Percentiles rank a stretch among this genome's conserved stretches.
These are phyloP conservation scores for Acleris holmiana DNA, from an alignment of 2,888 invertebrate species.

Conservation along the genomic window DNA sequence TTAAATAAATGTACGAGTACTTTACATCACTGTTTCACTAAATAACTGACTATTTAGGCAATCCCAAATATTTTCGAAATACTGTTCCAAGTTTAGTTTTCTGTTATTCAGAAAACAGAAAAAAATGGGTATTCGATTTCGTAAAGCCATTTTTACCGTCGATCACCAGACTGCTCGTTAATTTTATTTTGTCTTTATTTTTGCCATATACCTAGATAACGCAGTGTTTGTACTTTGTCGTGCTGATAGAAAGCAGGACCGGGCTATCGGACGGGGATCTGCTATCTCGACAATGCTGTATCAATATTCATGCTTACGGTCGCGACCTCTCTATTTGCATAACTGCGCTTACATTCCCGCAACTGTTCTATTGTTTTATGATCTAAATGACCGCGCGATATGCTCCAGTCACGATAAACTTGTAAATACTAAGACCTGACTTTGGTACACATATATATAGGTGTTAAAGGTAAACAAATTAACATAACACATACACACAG, in stretches of 20 bases:
- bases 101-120: too few species aligned
- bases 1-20: too few species aligned
- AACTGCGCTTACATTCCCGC: conserved; percentile 81
- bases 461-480: neutral
- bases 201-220: conserved; percentile 45
- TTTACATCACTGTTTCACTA: too few species aligned
- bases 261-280: conserved; percentile 75
- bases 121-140: too few species aligned
- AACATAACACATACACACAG: neutral
- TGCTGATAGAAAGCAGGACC: conserved; percentile 71
- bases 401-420: conserved; percentile 78
- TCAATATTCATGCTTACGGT: conserved; percentile 83
- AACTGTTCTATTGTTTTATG: conserved; percentile 84
- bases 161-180: too few species aligned
- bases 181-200: neutral
- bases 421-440: conserved; percentile 62
- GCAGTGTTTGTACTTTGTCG: conserved; percentile 72
- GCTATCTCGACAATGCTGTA: conserved; percentile 80
- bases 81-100: too few species aligned
- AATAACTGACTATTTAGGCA: too few species aligned
- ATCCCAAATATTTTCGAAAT: too few species aligned
- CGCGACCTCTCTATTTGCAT: conserved; percentile 82
- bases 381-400: conserved; percentile 82
- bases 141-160: too few species aligned
- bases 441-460: conserved; percentile 47